Conservation (phyloP, 2,888 invertebrate genomes). For the Caenorhabditis sp. region DNA sequence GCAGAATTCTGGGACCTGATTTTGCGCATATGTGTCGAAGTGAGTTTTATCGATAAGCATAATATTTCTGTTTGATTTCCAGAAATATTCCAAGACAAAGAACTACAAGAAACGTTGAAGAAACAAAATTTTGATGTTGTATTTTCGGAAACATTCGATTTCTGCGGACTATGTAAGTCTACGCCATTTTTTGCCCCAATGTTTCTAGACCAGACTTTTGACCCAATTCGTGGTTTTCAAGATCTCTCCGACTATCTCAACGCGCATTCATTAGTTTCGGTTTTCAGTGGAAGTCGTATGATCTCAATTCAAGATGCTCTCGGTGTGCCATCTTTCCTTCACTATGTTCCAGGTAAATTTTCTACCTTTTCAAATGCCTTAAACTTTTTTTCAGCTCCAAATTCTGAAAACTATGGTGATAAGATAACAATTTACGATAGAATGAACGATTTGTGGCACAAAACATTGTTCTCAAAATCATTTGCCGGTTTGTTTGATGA, state of each 20-base stretch:
- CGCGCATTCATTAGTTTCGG: constrained; percentile 14
- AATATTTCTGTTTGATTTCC: neutral
- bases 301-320: constrained; percentile 15
- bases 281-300: constrained; percentile 17
- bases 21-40: constrained; percentile 31
- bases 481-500: constrained; percentile 16
- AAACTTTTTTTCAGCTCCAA: constrained; percentile 7
- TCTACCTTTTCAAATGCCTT: constrained; percentile 8
- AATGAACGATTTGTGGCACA: constrained; percentile 27
- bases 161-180: constrained; percentile 32
- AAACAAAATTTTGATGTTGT: constrained; percentile 21
- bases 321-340: constrained; percentile 24
- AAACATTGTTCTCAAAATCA: constrained; percentile 7
- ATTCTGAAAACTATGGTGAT: constrained; percentile 5
- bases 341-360: constrained; percentile 16
- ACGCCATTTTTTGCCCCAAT: too few relatives aligned
- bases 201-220: too few relatives aligned
- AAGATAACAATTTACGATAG: constrained; percentile 14
- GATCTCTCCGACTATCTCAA: constrained; percentile 27
- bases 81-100: constrained; percentile 32
- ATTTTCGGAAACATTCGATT: constrained; percentile 30
- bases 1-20: constrained; percentile 7
- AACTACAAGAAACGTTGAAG: constrained; percentile 16
- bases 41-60: neutral
- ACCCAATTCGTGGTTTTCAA: constrained; percentile 5